Evolutionary conservation across 2,888 invertebrate species (phyloP), one percentile per base, ranked within the genome.

Genomic region (Theretra japonica): DNA sequence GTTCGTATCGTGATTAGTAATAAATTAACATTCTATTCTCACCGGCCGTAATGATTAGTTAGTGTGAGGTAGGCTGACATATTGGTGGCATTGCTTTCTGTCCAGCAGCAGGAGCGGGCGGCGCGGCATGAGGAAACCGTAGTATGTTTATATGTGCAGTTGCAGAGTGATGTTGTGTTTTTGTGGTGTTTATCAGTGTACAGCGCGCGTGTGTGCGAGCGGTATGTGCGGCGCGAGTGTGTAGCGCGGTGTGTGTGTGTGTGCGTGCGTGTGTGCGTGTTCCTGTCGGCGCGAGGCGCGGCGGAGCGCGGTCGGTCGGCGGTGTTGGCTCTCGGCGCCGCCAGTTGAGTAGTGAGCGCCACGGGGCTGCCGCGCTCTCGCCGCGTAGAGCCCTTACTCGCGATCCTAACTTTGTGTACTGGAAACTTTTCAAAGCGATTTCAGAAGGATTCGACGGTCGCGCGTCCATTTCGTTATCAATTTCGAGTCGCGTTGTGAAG

Each of bases 321-420:
- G 79, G 86, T 65, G 79, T 82, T 83, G 83, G 83, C 77, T 81
- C 83, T 80, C 83, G 87, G 81, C 82, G 83, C 82, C 90, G 90
- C 89, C 93, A 94, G 93, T 94, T 88, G 86, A 87, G 83, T 88
- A 87, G 88, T 82, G 89, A 92, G 84, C 92, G 92, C 87, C 86
- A 89, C 87, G 89, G 88, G 92, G 90, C 80, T 89, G 89, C 87
- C 89, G 90, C 89, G 92, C 82, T 84, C 80, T 81, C 80, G 85
- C 75, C 89, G 91, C 87, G 89, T 87, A 80, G 85, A 88, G 85
- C 88, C 87, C 88, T 85, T 80, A 81, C 82, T 90, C 92, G 88
- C 93, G 93, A 92, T 90, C 88, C 85, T 85, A 93, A 94, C 91
- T 94, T 94, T 93, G 90, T 92, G 86, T 87, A 91, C 90, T 93